Evolutionary conservation across 2,113 vertebrate genomes (phyloP), one percentile per base, ranked within the genome.

Genomic region (Coptodon bakossiorum): DNA sequence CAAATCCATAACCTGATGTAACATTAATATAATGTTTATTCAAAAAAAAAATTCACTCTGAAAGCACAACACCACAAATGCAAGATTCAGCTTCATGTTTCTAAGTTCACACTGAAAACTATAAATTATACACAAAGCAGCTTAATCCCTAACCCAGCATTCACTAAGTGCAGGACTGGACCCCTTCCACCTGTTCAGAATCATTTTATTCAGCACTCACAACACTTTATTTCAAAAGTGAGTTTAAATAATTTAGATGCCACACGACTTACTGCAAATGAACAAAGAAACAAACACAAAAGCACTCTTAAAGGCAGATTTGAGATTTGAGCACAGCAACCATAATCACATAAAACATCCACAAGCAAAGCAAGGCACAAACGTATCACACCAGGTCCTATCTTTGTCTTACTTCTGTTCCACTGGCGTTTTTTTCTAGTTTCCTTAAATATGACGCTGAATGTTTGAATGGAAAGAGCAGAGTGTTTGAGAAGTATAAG

Each of bases 81-180:
- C 40, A 89, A 31, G 36, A 53, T 27, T 76, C 38, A 54, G 82
- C 19, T 34, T 86, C 14, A 54, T 6, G 17, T 40, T 84, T 83
- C 84, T 81, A 79, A 22, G 31, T 84, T 85, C 85, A 89, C 50
- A 83, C 71, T 71, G 54, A 87, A 87, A 78, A 52, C 79, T 88
- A 91, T 31, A 87, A 14, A 45, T 56, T 71, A 90, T 54, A 87
- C 45, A 89, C 63, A 79, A 89, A 93, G 84, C 88, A 92, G 90
- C 90, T 61, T 71, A 59, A 88, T 90, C 89, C 89, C 90, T 85
- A 89, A 91, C 89, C 88, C 90, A 87, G 86, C 79, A 71, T 85
- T 34, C 19, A 48, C 27, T 36, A 85, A 80, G 76, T 86, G 81
- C 88, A 88, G 17, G 54, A 88, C 59, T 71, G 56, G 27, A 71